Evolutionary conservation across 2,797 vertebrate genomes (phyloP).

Genomic region (Microcaecilia unicolor): DNA sequence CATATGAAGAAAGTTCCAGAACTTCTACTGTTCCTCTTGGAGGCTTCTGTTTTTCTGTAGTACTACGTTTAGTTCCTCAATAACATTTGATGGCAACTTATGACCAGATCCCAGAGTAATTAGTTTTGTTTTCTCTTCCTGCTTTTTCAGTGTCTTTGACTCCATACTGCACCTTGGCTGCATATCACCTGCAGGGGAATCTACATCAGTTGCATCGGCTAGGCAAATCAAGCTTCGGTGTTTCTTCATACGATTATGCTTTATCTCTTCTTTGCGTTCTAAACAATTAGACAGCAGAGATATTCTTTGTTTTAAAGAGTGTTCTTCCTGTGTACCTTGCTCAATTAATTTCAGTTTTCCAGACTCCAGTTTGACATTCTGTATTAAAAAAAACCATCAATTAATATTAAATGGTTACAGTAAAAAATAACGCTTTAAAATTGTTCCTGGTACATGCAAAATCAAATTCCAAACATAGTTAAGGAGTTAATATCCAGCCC

Average conservation of each 20-base stretch:
- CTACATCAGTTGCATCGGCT: conserved; percentile 18
- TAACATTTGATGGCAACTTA: conserved; percentile 63
- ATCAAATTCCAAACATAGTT: no score
- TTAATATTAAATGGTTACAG: background rate
- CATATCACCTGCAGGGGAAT: background rate
- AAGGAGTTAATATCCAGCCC: no score
- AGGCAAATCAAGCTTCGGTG: conserved; percentile 28
- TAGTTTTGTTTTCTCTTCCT: conserved; percentile 23
- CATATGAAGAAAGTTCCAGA: no score
- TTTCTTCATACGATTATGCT: conserved; percentile 14
- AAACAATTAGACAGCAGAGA: conserved; percentile 35
- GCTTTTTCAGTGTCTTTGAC: conserved; percentile 24
- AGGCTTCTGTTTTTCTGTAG: conserved; percentile 60
- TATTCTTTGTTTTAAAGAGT: conserved; percentile 36
- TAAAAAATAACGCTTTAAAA: no score
- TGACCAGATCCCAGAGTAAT: conserved; percentile 23
- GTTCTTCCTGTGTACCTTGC: conserved; percentile 10
- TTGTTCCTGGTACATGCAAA: no score
- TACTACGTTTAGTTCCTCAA: conserved; percentile 74
- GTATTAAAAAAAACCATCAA: conserved; percentile 13
- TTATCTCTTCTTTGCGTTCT: conserved; percentile 40
- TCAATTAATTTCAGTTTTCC: conserved; percentile 19
- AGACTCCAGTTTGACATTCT: conserved; percentile 29
- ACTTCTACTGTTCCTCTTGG: conserved; percentile 33
- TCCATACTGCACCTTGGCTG: conserved; percentile 15